A percentile compares a stretch with the other conserved stretches of the same genome.
phyloP scores from a whole-genome alignment of 2,888 invertebrate species.

The Drosophila austrosaltans region DNA sequence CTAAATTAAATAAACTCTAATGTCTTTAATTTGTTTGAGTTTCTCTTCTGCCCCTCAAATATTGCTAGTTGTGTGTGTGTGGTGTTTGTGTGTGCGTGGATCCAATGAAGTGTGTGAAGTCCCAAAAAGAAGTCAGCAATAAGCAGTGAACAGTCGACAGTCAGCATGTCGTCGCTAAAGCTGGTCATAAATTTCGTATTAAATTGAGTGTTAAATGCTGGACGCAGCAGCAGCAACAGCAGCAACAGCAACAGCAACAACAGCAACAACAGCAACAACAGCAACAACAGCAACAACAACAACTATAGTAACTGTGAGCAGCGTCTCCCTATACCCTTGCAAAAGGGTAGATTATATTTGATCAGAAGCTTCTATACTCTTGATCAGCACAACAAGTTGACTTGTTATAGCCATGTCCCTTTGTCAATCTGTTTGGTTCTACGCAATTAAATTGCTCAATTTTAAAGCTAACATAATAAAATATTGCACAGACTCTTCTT shows the following conservation, averaged over 20 bases:
- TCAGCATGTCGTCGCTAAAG: conserved; percentile 69
- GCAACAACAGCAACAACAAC: conserved; percentile 38
- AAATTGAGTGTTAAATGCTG: conserved; percentile 79
- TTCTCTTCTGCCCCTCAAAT: conserved; percentile 26
- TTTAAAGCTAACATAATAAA: too few species aligned
- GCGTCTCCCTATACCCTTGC: conserved; percentile 1
- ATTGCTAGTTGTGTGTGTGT: conserved; percentile 7
- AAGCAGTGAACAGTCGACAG: conserved; percentile 30
- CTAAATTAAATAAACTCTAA: conserved; percentile 76
- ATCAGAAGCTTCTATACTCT: too few species aligned
- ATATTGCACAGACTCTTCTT: too few species aligned
- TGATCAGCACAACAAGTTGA: too few species aligned
- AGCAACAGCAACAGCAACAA: conserved; percentile 15
- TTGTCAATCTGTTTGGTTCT: too few species aligned
- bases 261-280: too few species aligned
- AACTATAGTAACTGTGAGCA: not conserved
- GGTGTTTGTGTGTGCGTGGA: conserved; percentile 2
- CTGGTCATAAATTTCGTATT: conserved; percentile 76
- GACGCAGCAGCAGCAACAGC: conserved; percentile 49
- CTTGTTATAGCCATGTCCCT: too few species aligned
- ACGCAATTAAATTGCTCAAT: too few species aligned
- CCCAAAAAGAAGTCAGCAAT: conserved; percentile 41
- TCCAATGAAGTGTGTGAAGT: conserved; percentile 52
- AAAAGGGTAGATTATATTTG: too few species aligned
- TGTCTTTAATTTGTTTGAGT: conserved; percentile 77